Evolutionary conservation across 2,888 invertebrate species (phyloP).

Genomic region (Drosophila phalerata): DNA sequence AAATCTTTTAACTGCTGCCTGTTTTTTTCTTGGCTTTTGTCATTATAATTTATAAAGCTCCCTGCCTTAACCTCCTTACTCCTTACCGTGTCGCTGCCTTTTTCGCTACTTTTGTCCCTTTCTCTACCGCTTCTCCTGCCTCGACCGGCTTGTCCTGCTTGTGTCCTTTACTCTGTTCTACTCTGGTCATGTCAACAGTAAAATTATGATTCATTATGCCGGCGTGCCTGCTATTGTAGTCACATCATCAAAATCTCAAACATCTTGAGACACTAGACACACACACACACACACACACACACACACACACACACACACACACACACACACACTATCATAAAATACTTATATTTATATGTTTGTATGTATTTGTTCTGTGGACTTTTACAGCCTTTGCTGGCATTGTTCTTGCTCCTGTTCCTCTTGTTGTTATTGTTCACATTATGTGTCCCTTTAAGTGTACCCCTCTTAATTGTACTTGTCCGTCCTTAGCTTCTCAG

Average conservation of each 20-base stretch:
- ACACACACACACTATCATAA: slow-evolving; percentile 48
- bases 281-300: slow-evolving; percentile 4
- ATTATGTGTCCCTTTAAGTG: slow-evolving; percentile 45
- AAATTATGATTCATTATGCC: slow-evolving; percentile 68
- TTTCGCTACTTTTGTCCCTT: neutral
- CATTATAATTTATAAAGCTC: slow-evolving; percentile 18
- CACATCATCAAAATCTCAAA: slow-evolving; percentile 63
- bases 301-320: slow-evolving; percentile 2
- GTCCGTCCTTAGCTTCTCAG: slow-evolving; percentile 20
- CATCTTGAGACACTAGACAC: slow-evolving; percentile 46
- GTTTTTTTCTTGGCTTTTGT: slow-evolving; percentile 7
- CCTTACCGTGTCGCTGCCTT: neutral
- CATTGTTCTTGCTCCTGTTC: slow-evolving; percentile 45
- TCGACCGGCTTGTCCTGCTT: neutral
- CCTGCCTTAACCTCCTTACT: neutral
- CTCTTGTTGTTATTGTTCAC: slow-evolving; percentile 34
- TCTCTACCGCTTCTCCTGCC: neutral
- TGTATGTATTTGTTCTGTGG: slow-evolving; percentile 18
- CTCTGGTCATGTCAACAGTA: slow-evolving; percentile 61
- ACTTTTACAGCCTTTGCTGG: slow-evolving; percentile 49
- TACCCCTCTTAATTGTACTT: slow-evolving; percentile 58
- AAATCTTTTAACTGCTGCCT: slow-evolving; percentile 28
- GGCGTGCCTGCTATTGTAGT: slow-evolving; percentile 59
- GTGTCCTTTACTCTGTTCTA: slow-evolving; percentile 1
- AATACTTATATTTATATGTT: slow-evolving; percentile 44